Conservation (phyloP, 2,797 vertebrate species). For the Microctenopoma steveboyesi region DNA sequence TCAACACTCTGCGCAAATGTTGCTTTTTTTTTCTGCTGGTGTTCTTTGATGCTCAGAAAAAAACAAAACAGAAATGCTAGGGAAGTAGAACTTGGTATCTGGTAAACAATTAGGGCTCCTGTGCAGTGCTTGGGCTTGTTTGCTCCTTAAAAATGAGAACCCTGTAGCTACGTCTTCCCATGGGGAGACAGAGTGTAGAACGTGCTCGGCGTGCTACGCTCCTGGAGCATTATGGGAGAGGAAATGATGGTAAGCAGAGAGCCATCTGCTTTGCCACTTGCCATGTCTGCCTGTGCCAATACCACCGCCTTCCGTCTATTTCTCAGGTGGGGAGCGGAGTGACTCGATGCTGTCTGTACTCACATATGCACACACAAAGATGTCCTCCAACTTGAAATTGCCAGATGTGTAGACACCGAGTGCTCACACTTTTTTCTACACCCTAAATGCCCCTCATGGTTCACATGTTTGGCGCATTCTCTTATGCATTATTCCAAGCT, state of each 20-base stretch:
- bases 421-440: slow-evolving; percentile 33
- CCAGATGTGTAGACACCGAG: slow-evolving; percentile 71
- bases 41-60: slow-evolving; percentile 40
- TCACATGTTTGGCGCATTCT: slow-evolving; percentile 28
- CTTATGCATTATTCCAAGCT: slow-evolving; percentile 27
- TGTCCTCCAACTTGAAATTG: slow-evolving; percentile 41
- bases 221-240: slow-evolving; percentile 78
- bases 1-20: slow-evolving; percentile 24
- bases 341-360: slow-evolving; percentile 42
- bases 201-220: slow-evolving; percentile 51
- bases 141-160: slow-evolving; percentile 64
- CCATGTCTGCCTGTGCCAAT: slow-evolving; percentile 73
- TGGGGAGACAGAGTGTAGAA: slow-evolving; percentile 56
- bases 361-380: slow-evolving; percentile 34
- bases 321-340: slow-evolving; percentile 76
- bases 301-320: slow-evolving; percentile 57
- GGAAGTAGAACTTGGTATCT: slow-evolving; percentile 43
- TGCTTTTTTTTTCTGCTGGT: slow-evolving; percentile 32
- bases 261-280: slow-evolving; percentile 85
- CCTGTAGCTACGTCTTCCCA: slow-evolving; percentile 67
- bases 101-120: slow-evolving; percentile 74
- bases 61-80: background rate
- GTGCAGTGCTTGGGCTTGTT: slow-evolving; percentile 50
- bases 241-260: slow-evolving; percentile 78
- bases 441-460: slow-evolving; percentile 28